phyloP scores from a whole-genome alignment of 2,888 invertebrate species.

The Zhuqinia jingwanae region DNA sequence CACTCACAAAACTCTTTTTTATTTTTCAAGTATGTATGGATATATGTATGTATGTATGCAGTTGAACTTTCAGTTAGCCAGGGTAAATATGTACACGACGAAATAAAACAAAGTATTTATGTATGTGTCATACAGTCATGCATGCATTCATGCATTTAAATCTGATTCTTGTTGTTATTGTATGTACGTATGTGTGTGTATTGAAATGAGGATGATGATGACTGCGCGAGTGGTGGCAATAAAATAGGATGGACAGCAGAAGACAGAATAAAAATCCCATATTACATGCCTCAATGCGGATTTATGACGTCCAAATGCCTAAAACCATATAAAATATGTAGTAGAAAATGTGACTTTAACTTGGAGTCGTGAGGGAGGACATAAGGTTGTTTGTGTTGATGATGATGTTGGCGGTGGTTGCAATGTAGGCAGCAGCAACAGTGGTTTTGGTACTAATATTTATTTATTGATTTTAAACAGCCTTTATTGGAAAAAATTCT shows the following conservation, averaged over 20 bases:
- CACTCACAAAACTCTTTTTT: too few relatives aligned
- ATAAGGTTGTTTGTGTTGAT: slow-evolving; percentile 1
- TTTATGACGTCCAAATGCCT: background rate
- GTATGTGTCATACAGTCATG: background rate
- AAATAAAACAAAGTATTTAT: background rate
- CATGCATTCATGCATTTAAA: too few relatives aligned
- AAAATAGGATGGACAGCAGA: slow-evolving; percentile 49
- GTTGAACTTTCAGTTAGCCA: background rate
- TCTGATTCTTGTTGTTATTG: too few relatives aligned
- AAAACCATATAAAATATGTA: too few relatives aligned
- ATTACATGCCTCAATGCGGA: slow-evolving; percentile 26
- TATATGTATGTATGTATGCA: background rate
- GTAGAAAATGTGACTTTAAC: background rate
- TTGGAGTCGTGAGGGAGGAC: background rate
- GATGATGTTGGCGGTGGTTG: background rate
- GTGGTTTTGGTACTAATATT: background rate
- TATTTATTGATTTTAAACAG: slow-evolving; percentile 49
- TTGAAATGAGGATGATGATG: slow-evolving; percentile 14
- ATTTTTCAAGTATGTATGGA: background rate
- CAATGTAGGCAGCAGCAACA: background rate
- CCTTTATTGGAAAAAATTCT: slow-evolving; percentile 37
- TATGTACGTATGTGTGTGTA: slow-evolving; percentile 13
- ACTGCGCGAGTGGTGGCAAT: slow-evolving; percentile 37
- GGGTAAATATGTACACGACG: background rate
- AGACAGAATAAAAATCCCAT: slow-evolving; percentile 35